Percentiles rank a stretch among this genome's conserved stretches.
These are phyloP conservation scores for Syngnathus rostellatus DNA, from an alignment of 2,797 vertebrate genomes.

Conservation along the genomic window DNA sequence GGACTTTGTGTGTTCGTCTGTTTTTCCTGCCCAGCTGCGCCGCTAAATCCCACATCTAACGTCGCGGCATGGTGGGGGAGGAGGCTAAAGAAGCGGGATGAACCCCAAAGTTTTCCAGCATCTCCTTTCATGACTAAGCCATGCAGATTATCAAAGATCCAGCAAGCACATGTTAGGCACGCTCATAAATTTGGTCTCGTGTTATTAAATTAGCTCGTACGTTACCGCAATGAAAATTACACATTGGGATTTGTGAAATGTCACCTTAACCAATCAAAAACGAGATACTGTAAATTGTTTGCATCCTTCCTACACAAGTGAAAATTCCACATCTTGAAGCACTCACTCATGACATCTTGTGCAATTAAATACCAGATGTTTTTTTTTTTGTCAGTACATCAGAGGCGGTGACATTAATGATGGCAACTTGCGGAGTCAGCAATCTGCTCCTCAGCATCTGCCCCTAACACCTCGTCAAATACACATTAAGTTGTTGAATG, in stretches of 20 bases:
- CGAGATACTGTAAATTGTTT: too few species aligned
- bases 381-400: background rate
- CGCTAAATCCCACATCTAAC: conserved; percentile 40
- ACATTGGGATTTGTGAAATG: background rate
- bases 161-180: background rate
- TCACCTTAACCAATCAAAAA: background rate
- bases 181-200: background rate
- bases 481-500: background rate
- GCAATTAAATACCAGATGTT: background rate
- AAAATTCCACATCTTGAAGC: too few species aligned
- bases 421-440: background rate
- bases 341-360: background rate
- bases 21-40: conserved; percentile 27
- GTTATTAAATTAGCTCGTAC: background rate
- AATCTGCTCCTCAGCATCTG: background rate
- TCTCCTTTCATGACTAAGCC: conserved; percentile 4
- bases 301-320: too few species aligned
- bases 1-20: conserved; percentile 51
- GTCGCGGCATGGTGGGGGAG: conserved; percentile 3
- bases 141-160: background rate
- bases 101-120: background rate
- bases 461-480: background rate
- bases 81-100: background rate
- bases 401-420: conserved; percentile 2
- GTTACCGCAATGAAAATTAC: background rate